Percentiles rank a stretch among this genome's conserved stretches.
phyloP scores from a whole-genome alignment of 37 sponge, comb jelly and placozoan genomes.

The Crambe crambe region DNA sequence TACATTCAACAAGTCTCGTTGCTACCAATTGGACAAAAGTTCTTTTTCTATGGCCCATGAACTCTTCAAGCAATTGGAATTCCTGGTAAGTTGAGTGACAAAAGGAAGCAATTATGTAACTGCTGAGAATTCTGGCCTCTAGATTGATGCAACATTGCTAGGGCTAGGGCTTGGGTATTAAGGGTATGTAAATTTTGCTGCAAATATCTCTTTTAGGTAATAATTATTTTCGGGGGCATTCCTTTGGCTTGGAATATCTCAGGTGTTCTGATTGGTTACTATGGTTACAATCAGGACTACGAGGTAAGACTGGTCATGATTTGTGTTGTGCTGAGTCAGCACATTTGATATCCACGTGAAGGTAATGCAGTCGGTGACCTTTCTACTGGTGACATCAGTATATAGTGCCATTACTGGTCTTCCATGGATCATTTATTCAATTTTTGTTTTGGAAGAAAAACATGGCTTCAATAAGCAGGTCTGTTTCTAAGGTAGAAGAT shows the following conservation, averaged over 20 bases:
- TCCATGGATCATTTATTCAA: conserved; percentile 84
- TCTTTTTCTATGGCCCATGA: conserved; percentile 53
- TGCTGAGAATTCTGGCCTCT: too few relatives aligned
- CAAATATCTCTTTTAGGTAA: conserved; percentile 48
- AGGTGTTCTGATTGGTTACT: conserved; percentile 36
- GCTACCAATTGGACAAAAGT: conserved; percentile 92
- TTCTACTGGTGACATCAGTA: conserved; percentile 39
- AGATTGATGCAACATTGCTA: too few relatives aligned
- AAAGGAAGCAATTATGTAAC: too few relatives aligned
- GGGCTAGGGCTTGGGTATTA: too few relatives aligned
- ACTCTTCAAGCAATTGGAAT: conserved; percentile 60
- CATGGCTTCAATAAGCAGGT: conserved; percentile 99
- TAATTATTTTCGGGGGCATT: conserved; percentile 43
- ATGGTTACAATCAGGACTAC: conserved; percentile 50
- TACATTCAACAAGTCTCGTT: conserved; percentile 78
- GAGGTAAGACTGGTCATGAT: too few relatives aligned
- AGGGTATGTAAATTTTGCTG: too few relatives aligned
- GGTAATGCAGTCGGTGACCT: conserved; percentile 75
- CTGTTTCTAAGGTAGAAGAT: too few relatives aligned
- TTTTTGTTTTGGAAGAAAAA: conserved; percentile 89
- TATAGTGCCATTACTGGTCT: conserved; percentile 53
- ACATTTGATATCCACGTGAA: conserved; percentile 15
- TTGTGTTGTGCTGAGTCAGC: too few relatives aligned
- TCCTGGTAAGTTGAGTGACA: conserved; percentile 60
- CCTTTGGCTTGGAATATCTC: conserved; percentile 69